phyloP scores from a whole-genome alignment of 2,888 invertebrate genomes.

The Terebella lapidaria region DNA sequence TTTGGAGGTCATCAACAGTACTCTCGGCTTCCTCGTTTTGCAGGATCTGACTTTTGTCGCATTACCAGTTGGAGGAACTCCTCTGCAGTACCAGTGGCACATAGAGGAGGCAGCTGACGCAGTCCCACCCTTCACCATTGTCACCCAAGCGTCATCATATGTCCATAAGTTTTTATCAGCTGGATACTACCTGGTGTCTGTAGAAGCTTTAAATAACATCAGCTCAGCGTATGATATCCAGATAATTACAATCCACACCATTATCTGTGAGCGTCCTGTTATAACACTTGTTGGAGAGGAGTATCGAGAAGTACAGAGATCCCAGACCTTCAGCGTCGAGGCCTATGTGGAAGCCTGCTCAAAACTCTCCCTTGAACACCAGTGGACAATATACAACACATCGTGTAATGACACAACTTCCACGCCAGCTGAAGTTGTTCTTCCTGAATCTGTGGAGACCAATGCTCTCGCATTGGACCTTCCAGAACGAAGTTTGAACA shows the following conservation, averaged over 20 bases:
- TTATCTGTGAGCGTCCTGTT: neutral
- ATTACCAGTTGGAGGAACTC: neutral
- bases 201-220: neutral
- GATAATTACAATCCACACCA: neutral
- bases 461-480: neutral
- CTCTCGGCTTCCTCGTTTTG: neutral
- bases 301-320: neutral
- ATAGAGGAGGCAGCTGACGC: too few species aligned
- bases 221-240: neutral
- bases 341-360: neutral
- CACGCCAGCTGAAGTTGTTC: neutral
- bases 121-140: too few species aligned
- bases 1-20: neutral
- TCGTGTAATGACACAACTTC: neutral
- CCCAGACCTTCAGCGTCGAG: neutral
- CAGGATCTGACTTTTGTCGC: neutral
- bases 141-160: too few species aligned
- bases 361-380: neutral
- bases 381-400: neutral
- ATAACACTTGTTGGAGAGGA: neutral
- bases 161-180: too few species aligned
- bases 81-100: too few species aligned
- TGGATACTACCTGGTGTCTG: neutral
- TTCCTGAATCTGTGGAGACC: neutral
- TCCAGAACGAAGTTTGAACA: neutral